Evolutionary conservation across 2,113 vertebrate species (phyloP), one percentile per base, ranked within the genome.

Genomic region (Anhinga anhinga): DNA sequence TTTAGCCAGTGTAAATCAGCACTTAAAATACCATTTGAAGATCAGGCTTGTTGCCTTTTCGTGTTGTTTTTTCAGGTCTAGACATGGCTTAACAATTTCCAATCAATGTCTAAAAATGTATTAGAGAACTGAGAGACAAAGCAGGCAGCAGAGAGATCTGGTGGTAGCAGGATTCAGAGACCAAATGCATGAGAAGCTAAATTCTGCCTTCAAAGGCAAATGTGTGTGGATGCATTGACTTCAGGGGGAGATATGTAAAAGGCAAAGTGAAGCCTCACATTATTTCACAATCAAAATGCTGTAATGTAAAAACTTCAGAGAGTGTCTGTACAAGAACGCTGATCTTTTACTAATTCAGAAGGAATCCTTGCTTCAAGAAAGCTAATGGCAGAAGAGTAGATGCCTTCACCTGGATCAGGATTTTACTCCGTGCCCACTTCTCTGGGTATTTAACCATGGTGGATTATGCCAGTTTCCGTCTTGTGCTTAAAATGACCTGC

Each of bases 41-140:
- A 93, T 50, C 96, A 82, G 95, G 52, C 92, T 72, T 91, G 44
- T 91, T 95, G 90, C 79, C n/a, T 93, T 93, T 76, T 92, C 72
- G 19, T 92, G 90, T 96, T 97, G 44, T 59, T 93, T 58, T 66
- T 61, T 90, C 66, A 49, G 63, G 26, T 27, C 79, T 81, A 93
- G 95, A 96, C 88, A 95, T 72, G 76, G 93, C 88, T 97, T 91
- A 88, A 97, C 58, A 93, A 92, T 70, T 94, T 93, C 90, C 95
- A 96, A 72, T 70, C 45, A 91, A 97, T 89, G 70, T 95, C 90
- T 69, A 86, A 94, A 87, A 90, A 83, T 91, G 59, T 93, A 83
- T 67, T 88, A 36, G 66, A 58, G 90, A 62, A 66, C 77, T 21
- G 34, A 88, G 79, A 58, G 47, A 73, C 77, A 66, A 58, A 86